A percentile compares a stretch with the other conserved stretches of the same genome.
Evolutionary conservation across 1,140 invertebrate species (phyloP).

Genomic region (Drosophila ficusphila): DNA sequence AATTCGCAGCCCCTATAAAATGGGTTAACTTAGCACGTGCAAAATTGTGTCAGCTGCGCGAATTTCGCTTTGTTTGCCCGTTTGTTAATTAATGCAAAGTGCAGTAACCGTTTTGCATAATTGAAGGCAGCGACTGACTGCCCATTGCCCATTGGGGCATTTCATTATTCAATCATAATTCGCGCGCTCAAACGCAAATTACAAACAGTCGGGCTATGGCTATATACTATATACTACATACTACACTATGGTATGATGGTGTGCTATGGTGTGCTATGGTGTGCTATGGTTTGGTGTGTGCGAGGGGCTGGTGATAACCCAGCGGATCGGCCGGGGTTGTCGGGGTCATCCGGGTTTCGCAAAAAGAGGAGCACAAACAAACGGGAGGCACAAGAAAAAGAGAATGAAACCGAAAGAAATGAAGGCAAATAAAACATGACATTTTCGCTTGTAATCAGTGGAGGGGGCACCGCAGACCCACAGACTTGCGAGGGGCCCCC

Average conservation of each 20-base stretch:
- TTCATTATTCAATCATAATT: conserved; percentile 81
- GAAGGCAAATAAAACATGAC: conserved; percentile 18
- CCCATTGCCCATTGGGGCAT: conserved; percentile 58
- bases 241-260: not conserved
- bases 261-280: not conserved
- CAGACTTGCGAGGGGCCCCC: not conserved
- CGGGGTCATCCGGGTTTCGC: conserved; percentile 72
- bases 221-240: not conserved
- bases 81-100: conserved; percentile 79
- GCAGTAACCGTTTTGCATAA: conserved; percentile 80
- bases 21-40: conserved; percentile 45
- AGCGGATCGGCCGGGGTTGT: conserved; percentile 54
- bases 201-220: conserved; percentile 51
- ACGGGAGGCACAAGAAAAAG: conserved; percentile 15
- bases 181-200: conserved; percentile 71
- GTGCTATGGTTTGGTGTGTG: not conserved
- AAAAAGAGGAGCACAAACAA: conserved; percentile 40
- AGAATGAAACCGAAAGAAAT: conserved; percentile 36
- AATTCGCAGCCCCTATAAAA: conserved; percentile 2
- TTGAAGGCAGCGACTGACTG: conserved; percentile 54
- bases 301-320: conserved; percentile 65
- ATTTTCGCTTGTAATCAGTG: conserved; percentile 59
- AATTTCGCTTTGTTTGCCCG: conserved; percentile 39
- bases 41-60: conserved; percentile 52
- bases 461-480: conserved; percentile 23